phyloP scores from a whole-genome alignment of 2,113 vertebrate genomes.

The Crotalus tigris region DNA sequence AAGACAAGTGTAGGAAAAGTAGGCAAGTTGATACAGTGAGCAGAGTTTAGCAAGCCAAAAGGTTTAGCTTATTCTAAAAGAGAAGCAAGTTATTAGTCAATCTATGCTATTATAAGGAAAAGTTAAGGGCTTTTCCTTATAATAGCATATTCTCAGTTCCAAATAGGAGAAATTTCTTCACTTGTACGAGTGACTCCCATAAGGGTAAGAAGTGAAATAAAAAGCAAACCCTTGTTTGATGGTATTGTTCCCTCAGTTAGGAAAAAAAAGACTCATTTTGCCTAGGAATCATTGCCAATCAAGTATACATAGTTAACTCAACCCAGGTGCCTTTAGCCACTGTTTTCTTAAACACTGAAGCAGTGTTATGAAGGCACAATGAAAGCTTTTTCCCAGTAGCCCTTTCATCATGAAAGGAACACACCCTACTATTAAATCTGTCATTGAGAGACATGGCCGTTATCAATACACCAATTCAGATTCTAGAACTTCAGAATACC shows the following conservation, averaged over 20 bases:
- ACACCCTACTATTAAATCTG: conserved; percentile 53
- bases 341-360: conserved; percentile 63
- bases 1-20: conserved; percentile 86
- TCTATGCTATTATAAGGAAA: not conserved
- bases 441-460: conserved; percentile 49
- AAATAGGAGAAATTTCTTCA: not conserved
- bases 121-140: not conserved
- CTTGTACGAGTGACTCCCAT: conserved; percentile 65
- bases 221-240: conserved; percentile 75
- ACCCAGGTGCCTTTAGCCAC: conserved; percentile 63
- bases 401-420: conserved; percentile 46
- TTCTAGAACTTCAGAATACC: not conserved
- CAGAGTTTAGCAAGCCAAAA: not conserved
- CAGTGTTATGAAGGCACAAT: conserved; percentile 57
- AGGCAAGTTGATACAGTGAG: conserved; percentile 73
- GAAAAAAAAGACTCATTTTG: conserved; percentile 69
- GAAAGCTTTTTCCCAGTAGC: conserved; percentile 42
- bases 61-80: not conserved
- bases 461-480: conserved; percentile 53
- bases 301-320: conserved; percentile 62
- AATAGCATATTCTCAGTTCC: not conserved
- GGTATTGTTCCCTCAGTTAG: conserved; percentile 72
- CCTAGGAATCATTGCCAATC: conserved; percentile 59
- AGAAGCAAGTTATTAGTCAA: not conserved
- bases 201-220: conserved; percentile 84